Evolutionary conservation across 2,888 invertebrate genomes (phyloP).

Genomic region (Iselma pallidipennis): DNA sequence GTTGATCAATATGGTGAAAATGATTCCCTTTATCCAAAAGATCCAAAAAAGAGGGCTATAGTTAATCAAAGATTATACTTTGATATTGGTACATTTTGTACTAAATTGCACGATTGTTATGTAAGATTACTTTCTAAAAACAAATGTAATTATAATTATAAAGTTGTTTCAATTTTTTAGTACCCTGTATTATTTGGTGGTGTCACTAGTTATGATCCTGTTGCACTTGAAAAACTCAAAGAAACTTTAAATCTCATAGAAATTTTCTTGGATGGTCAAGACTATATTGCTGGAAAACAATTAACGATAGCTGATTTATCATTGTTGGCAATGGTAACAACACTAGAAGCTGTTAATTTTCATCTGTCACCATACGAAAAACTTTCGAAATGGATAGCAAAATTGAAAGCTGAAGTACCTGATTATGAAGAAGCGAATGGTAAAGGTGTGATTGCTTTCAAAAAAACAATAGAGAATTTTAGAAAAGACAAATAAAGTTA

Average conservation of each 20-base stretch:
- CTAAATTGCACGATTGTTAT: constrained; percentile 71
- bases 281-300: constrained; percentile 72
- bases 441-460: constrained; percentile 46
- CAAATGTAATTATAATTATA: neutral
- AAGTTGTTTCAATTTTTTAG: constrained; percentile 15
- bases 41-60: constrained; percentile 73
- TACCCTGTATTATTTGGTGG: constrained; percentile 56
- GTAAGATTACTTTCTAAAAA: constrained; percentile 58
- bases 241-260: constrained; percentile 71
- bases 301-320: constrained; percentile 80
- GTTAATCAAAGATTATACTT: constrained; percentile 82
- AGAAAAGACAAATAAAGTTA: constrained; percentile 37
- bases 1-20: constrained; percentile 80
- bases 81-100: constrained; percentile 78
- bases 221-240: constrained; percentile 69
- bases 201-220: constrained; percentile 61
- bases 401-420: constrained; percentile 61
- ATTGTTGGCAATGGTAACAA: constrained; percentile 69
- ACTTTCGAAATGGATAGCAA: constrained; percentile 65
- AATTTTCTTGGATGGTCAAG: constrained; percentile 70
- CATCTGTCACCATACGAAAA: constrained; percentile 73
- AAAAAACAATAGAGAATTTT: constrained; percentile 43
- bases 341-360: constrained; percentile 65
- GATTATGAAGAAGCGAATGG: constrained; percentile 60
- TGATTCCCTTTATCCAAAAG: constrained; percentile 75